These are phyloP conservation scores for Serinus canaria DNA, from an alignment of 2,113 vertebrate species.

Conservation along the genomic window DNA sequence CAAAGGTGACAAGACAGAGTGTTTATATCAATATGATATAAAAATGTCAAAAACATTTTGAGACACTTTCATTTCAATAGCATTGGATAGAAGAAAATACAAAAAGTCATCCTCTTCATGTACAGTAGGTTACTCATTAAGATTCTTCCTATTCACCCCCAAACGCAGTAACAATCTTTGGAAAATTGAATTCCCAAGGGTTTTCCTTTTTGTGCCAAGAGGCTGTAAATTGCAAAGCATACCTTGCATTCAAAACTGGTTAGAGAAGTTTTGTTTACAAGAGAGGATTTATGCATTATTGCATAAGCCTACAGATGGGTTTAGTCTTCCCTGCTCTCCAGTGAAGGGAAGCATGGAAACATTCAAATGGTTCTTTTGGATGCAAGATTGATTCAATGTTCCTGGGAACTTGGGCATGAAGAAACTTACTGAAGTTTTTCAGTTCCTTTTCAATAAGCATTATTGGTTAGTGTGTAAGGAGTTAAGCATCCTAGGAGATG, in stretches of 20 bases:
- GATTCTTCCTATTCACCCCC: not conserved
- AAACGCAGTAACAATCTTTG: not conserved
- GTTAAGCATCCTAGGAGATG: not conserved
- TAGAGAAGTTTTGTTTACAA: constrained; percentile 10
- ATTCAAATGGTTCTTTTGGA: not conserved
- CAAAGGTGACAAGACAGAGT: not conserved
- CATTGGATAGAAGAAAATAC: not conserved
- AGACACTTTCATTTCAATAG: not conserved
- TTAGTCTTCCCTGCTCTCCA: not conserved
- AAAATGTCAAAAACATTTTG: not conserved
- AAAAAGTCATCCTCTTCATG: not conserved
- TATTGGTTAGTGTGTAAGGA: not conserved
- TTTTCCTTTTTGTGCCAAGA: not conserved
- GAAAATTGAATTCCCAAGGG: not conserved
- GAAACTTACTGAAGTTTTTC: not conserved
- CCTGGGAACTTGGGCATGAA: not conserved
- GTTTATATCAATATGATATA: not conserved
- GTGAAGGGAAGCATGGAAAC: not conserved
- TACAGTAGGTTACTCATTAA: not conserved
- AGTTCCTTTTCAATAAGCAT: not conserved
- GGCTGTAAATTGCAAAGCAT: not conserved
- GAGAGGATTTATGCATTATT: constrained; percentile 8
- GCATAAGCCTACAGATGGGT: not conserved
- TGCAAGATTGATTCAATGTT: not conserved
- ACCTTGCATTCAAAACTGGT: constrained; percentile 32